These are phyloP conservation scores for Camponotus fellah DNA, from an alignment of 2,888 invertebrate species.

Conservation along the genomic window DNA sequence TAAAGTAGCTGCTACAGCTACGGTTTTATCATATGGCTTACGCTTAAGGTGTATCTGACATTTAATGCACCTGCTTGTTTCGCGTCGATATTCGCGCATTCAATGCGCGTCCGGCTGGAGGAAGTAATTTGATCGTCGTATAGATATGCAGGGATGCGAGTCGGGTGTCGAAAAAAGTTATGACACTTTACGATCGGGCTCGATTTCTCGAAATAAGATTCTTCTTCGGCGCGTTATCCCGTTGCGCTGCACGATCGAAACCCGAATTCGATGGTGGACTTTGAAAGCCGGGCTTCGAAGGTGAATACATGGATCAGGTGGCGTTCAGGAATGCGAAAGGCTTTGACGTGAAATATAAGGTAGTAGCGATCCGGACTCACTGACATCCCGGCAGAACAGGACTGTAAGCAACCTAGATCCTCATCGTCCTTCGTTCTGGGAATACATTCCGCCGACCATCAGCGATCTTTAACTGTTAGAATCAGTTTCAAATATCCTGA, in stretches of 20 bases:
- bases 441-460: constrained; percentile 58
- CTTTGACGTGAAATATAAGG: constrained; percentile 72
- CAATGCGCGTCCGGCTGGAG: constrained; percentile 22
- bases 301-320: constrained; percentile 75
- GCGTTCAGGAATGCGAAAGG: constrained; percentile 78
- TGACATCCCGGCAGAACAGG: constrained; percentile 61
- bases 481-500: constrained; percentile 18
- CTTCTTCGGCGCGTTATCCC: constrained; percentile 55
- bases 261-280: constrained; percentile 56
- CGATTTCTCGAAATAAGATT: constrained; percentile 70
- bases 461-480: constrained; percentile 36
- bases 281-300: constrained; percentile 40
- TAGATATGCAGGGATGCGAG: constrained; percentile 47
- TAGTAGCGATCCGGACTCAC: constrained; percentile 72
- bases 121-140: constrained; percentile 69
- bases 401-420: constrained; percentile 45
- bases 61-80: constrained; percentile 39
- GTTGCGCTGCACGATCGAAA: constrained; percentile 27
- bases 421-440: constrained; percentile 59
- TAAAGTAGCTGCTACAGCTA: neutral
- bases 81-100: constrained; percentile 53
- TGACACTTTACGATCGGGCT: constrained; percentile 68
- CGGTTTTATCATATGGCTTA: neutral
- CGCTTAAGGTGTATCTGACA: constrained; percentile 12
- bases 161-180: constrained; percentile 59